These are phyloP conservation scores for Condylura cristata DNA, from an alignment of 2,113 vertebrate genomes.

Conservation along the genomic window DNA sequence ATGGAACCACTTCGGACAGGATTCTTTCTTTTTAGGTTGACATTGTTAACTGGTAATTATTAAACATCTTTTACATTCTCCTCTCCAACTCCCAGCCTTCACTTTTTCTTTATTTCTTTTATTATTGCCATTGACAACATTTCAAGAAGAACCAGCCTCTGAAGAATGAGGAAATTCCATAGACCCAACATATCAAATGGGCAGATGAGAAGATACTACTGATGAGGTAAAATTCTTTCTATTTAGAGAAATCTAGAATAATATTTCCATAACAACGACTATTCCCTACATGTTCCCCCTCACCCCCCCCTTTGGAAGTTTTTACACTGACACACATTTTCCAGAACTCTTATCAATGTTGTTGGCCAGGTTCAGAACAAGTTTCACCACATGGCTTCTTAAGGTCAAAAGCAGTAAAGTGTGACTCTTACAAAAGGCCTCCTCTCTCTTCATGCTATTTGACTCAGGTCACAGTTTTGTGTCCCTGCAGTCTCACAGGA, in stretches of 20 bases:
- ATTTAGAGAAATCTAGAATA: slow-evolving; percentile 23
- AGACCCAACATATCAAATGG: neutral
- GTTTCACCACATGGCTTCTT: slow-evolving; percentile 5
- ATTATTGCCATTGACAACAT: neutral
- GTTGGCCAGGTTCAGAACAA: neutral
- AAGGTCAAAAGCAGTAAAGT: slow-evolving; percentile 8
- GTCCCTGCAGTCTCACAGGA: neutral
- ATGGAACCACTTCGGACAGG: neutral
- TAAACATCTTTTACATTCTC: neutral
- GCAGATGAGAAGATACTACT: neutral
- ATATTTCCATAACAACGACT: neutral
- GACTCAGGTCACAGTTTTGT: neutral
- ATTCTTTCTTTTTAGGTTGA: neutral
- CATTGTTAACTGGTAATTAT: slow-evolving; percentile 18
- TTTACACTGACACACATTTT: neutral
- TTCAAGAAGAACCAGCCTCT: slow-evolving; percentile 29
- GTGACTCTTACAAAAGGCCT: neutral
- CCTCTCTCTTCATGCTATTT: neutral
- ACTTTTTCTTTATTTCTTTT: neutral
- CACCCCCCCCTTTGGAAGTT: slow-evolving; percentile 1
- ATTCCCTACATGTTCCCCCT: neutral
- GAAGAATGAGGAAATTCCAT: slow-evolving; percentile 65
- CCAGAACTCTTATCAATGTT: slow-evolving; percentile 7
- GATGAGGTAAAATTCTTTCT: neutral
- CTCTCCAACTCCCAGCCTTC: neutral